Evolutionary conservation across 2,888 invertebrate genomes (phyloP).

Genomic region (Drosophila kambysellisi): DNA sequence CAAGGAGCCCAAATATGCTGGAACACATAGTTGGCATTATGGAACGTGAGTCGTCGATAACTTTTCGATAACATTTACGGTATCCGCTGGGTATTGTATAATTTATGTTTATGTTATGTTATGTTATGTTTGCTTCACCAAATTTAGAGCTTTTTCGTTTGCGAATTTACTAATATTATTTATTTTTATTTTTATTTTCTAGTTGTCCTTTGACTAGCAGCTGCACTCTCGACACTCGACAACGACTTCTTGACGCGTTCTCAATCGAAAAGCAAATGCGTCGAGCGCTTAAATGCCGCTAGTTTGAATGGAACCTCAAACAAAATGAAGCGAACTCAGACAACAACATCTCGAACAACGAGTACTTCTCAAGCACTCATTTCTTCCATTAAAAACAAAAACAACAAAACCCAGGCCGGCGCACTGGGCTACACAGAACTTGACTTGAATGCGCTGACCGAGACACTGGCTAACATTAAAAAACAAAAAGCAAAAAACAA

Average conservation of each 20-base stretch:
- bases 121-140: neutral
- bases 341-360: constrained; percentile 12
- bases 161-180: neutral
- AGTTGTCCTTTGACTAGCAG: neutral
- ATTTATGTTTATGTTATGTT: constrained; percentile 23
- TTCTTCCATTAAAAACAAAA: constrained; percentile 61
- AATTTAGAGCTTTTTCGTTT: neutral
- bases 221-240: constrained; percentile 17
- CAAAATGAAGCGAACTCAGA: constrained; percentile 25
- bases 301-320: constrained; percentile 53
- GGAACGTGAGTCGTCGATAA: constrained; percentile 2
- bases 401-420: constrained; percentile 13
- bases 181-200: neutral
- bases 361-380: constrained; percentile 48
- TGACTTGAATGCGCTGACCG: constrained; percentile 78
- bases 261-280: constrained; percentile 60
- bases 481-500: neutral
- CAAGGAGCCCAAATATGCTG: constrained; percentile 9
- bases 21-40: constrained; percentile 15
- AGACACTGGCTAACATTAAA: constrained; percentile 70
- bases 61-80: no score
- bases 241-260: constrained; percentile 74
- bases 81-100: neutral
- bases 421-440: constrained; percentile 67
- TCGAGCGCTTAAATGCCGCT: constrained; percentile 55